Base-by-base conservation (phyloP, 2,888 invertebrate genomes). In the Drosophila nr. perissopoda region DNA sequence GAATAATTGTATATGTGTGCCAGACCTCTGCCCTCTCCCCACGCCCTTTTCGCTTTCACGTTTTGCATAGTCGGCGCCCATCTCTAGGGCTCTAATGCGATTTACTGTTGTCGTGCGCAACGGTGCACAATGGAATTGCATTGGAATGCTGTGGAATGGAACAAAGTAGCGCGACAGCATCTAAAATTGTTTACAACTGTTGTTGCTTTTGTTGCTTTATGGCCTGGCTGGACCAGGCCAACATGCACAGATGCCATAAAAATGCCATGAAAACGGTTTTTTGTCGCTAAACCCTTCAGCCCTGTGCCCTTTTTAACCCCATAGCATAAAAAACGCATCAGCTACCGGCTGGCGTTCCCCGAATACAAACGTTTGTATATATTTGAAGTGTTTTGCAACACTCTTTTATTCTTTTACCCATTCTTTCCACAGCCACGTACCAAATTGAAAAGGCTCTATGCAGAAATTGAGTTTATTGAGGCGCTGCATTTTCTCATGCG, bases 311-410 rank as follows among this genome's bases (percentile, higher is more conserved):
- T 49, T 16, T 40, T 18, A 16, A 25, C 27, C 40, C 46, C 29
- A 53, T 48, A 29, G 54, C 59, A 83, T 65, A 71, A 83, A 86
- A 80, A 81, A 81, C 76, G 79, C 82, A 83, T 81, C 75, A 83
- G 71, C 64, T 63, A 49, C 59, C 70, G 68, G 38, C 79, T 74
- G 68, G 49, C 70, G 34, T 80, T 80, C 82, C 53, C 42, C 53
- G 79, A 79, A 80, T 69, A 60, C 58, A 18, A 69, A 56, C 21
- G 52, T 52, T 21, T 52, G 16, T 31, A 51, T 57, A n/a, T 27
- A 21, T 56, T 56, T 57, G 40, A 59, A 36, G 31, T 36, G 46
- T 34, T 36, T 21, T 21, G 34, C 27, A 33, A 18, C 16, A n/a
- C 54, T 36, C 8, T 1, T 31, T 0, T 31, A 2, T 31, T 33